These are phyloP conservation scores for Thamnophis elegans DNA, from an alignment of 2,797 vertebrate genomes.

Conservation along the genomic window DNA sequence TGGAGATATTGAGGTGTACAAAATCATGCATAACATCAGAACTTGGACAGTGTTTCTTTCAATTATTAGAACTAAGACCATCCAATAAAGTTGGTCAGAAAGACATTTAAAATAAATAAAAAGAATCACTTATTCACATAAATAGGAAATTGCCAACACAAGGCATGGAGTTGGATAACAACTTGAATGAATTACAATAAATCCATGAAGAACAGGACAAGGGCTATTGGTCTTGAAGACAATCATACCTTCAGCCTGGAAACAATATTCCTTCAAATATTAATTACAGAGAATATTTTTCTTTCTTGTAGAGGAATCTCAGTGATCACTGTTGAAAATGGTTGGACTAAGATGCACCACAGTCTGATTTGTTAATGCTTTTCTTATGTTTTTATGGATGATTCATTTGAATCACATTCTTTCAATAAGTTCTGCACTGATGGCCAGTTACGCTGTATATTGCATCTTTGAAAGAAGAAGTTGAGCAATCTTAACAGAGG, in stretches of 20 bases:
- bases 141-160: neutral
- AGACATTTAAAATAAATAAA: neutral
- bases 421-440: neutral
- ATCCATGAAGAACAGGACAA: neutral
- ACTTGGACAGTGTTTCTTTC: neutral
- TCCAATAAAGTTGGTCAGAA: neutral
- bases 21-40: neutral
- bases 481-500: neutral
- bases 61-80: neutral
- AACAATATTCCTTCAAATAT: neutral
- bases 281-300: neutral
- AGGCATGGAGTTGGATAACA: neutral
- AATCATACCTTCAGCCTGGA: neutral
- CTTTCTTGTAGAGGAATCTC: neutral
- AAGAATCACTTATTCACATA: neutral
- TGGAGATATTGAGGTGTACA: neutral
- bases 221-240: neutral
- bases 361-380: neutral
- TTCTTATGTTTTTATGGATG: neutral
- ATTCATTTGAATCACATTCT: neutral
- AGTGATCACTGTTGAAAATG: neutral
- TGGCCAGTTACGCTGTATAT: neutral
- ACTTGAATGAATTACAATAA: neutral
- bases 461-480: neutral
- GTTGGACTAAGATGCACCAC: neutral